Base-by-base conservation (phyloP, 2,113 vertebrate species). In the Coreoperca whiteheadi region DNA sequence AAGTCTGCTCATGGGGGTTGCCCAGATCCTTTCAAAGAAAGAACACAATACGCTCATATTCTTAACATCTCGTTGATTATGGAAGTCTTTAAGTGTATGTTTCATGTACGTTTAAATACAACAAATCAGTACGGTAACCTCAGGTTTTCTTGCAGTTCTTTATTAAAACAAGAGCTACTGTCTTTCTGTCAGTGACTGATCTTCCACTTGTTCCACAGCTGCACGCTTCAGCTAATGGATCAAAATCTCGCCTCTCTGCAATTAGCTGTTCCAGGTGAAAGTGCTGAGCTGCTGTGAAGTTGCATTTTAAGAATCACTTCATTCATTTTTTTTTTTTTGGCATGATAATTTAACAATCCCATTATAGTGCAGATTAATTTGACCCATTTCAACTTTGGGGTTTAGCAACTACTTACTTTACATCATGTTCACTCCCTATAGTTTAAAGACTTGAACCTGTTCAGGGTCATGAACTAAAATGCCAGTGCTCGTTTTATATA, bases 221-320 rank as follows among this genome's bases (percentile, higher is more conserved):
- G 64, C 50, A 69, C 23, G 63, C 28, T 63, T 69, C 48, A 69
- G 64, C 23, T 54, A 75, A 80, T 69, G 57, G 69, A 37, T 46
- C 77, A 34, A 50, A 51, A 25, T 46, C 43, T 73, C 43, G 53
- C 68, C 61, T 73, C 32, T 72, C 51, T 41, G 8, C 6, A 57
- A 51, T 77, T 72, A 77, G n/a, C 43, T 25, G 2, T 32, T 30
- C 25, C 68, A 74, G 46, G 41, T 57, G 43, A 69, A 68, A 61
- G 20, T 43, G 37, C 57, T 71, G 53, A 54, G 46, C 32, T 74
- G 61, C 63, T 68, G 43, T 74, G 32, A 68, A 53, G 69, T 60
- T 39, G 61, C 32, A 59, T 18, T 73, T 83, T 20, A 53, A 73
- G 14, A 59, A 60, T 30, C 25, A 51, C 14, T 57, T 30, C 48